A percentile compares a stretch with the other conserved stretches of the same genome.
phyloP scores from a whole-genome alignment of 2,888 invertebrate species.

The Rhamnusium bicolor region DNA sequence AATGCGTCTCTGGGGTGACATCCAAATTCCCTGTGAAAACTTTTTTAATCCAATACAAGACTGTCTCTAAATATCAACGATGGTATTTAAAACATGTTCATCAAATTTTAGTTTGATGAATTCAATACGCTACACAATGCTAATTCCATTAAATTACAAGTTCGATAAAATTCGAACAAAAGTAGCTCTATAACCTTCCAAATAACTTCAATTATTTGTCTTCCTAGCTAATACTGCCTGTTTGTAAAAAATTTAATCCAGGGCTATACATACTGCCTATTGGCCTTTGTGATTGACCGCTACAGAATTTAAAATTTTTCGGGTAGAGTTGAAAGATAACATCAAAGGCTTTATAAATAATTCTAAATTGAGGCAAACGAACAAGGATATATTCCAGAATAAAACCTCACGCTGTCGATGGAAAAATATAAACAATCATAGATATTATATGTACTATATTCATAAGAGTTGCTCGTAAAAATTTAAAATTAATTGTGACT shows the following conservation, averaged over 20 bases:
- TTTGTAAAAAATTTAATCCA: background rate
- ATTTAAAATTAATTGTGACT: too few species aligned
- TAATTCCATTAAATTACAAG: background rate
- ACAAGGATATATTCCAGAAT: background rate
- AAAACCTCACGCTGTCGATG: too few species aligned
- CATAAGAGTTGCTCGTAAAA: too few species aligned
- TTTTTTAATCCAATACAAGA: too few species aligned
- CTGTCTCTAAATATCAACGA: too few species aligned
- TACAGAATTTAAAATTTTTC: background rate
- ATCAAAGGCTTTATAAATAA: constrained; percentile 2
- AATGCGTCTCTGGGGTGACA: too few species aligned
- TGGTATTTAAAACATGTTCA: too few species aligned
- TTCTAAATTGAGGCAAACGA: background rate
- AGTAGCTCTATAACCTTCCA: background rate
- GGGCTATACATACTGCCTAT: background rate
- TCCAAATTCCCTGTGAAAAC: too few species aligned
- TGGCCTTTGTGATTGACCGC: background rate
- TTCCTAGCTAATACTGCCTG: background rate
- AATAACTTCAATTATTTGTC: background rate
- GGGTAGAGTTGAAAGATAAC: constrained; percentile 1
- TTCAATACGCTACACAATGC: background rate
- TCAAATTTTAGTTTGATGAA: too few species aligned
- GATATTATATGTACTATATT: too few species aligned
- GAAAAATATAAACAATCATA: too few species aligned
- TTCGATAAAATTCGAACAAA: background rate